Evolutionary conservation across 2,797 vertebrate genomes (phyloP).

Genomic region (Aplochiton taeniatus): DNA sequence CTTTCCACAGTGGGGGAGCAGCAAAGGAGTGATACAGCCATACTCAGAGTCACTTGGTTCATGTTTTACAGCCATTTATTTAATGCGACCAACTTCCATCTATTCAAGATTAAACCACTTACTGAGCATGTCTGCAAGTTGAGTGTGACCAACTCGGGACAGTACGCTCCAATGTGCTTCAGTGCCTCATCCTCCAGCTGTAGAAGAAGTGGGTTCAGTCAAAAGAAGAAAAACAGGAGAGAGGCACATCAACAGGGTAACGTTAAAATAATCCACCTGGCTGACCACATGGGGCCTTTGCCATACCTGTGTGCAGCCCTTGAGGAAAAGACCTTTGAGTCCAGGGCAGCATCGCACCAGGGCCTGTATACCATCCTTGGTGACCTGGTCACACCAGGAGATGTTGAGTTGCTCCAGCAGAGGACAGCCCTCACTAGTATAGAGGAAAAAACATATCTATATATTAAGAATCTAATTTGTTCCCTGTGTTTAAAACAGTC

Average conservation of each 20-base stretch:
- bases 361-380: constrained; percentile 95
- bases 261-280: neutral
- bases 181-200: constrained; percentile 96
- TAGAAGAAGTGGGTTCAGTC: constrained; percentile 15
- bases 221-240: constrained; percentile 28
- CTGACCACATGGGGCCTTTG: neutral
- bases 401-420: constrained; percentile 95
- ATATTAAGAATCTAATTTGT: neutral
- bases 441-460: neutral
- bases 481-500: neutral
- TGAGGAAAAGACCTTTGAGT: constrained; percentile 91
- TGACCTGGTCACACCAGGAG: constrained; percentile 98
- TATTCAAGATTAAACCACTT: constrained; percentile 61
- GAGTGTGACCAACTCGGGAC: constrained; percentile 93
- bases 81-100: no score
- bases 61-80: no score
- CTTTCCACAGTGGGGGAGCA: no score
- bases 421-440: constrained; percentile 91
- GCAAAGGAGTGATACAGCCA: no score
- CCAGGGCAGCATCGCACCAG: constrained; percentile 91
- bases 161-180: constrained; percentile 92
- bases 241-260: neutral
- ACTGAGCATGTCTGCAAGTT: constrained; percentile 95
- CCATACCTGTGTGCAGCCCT: constrained; percentile 95
- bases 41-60: no score